Evolutionary conservation across 2,888 invertebrate species (phyloP), one percentile per base, ranked within the genome.

Genomic region (Coecobrya sp.): DNA sequence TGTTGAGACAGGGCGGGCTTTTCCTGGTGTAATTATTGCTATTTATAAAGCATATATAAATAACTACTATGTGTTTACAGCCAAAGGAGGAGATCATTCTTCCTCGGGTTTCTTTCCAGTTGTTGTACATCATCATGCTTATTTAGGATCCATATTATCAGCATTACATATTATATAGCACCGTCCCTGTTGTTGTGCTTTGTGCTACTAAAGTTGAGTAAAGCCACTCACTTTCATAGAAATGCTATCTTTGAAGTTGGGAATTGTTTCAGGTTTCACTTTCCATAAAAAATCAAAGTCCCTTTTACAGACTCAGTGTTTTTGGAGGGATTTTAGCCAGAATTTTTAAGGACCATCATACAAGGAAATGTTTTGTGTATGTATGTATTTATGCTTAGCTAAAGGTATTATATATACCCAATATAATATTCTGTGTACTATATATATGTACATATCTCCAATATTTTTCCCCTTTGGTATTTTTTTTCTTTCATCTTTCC

Each of bases 261-360:
- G 70, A 30, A 76, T 76, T 59, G 76, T 87, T 88, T 88, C 45
- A 25, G 68, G 76, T 88, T 88, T 88, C 88, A 88, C 88, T 88
- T 88, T 88, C 81, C 45, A 81, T 76, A 73, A 62, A 79, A 22
- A 59, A 81, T 65, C 81, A 62, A 87, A 81, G 88, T 81, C 81
- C 68, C 36, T 88, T 79, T 79, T 65, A 22, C 65, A 36, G n/a
- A 22, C 45, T 73, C 3, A 8, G 42, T 45, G n/a, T 52, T 81
- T 88, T 88, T 88, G 88, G 88, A 88, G 88, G 88, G 88, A 88
- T 86, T 86, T 86, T 86, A 27, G 25, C 7, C 27, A 25, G 52
- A 30, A 10, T 52, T 49, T 49, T 81, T 73, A 49, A 45, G 55
- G 81, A 16, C 8, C 10, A 2, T 1, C 19, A 4, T 27, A 82